Conservation (phyloP, 2,797 vertebrate genomes). For the Botia almorhae region DNA sequence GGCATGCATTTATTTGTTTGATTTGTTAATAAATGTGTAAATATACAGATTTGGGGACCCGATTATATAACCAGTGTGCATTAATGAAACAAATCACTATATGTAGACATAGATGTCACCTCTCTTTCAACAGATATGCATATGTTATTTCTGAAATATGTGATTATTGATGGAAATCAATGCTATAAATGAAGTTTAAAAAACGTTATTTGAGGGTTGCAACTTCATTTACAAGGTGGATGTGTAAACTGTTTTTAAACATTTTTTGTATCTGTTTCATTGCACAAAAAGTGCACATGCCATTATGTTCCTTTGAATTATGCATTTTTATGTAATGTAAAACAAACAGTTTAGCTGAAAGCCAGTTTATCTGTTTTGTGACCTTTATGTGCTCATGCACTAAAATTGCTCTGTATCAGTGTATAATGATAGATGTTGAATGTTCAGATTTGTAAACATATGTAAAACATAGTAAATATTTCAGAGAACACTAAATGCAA, state of each 20-base stretch:
- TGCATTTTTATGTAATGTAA: not conserved
- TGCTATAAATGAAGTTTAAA: not conserved
- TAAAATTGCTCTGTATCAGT: not conserved
- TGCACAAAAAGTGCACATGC: not conserved
- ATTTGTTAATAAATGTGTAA: not conserved
- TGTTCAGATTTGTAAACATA: slow-evolving; percentile 51
- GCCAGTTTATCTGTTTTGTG: not conserved
- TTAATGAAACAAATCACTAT: not conserved
- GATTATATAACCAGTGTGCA: not conserved
- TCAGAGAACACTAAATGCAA: slow-evolving; percentile 35
- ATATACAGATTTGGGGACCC: not conserved
- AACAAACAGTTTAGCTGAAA: not conserved
- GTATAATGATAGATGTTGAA: slow-evolving; percentile 18
- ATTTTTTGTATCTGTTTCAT: not conserved
- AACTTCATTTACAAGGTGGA: not conserved
- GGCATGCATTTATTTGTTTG: not conserved
- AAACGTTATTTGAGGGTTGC: not conserved
- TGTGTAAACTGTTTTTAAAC: not conserved
- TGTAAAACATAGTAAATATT: slow-evolving; percentile 46
- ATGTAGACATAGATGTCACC: not conserved
- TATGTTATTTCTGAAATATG: not conserved
- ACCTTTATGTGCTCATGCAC: slow-evolving; percentile 4
- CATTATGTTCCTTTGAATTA: slow-evolving; percentile 1
- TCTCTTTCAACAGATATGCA: not conserved
- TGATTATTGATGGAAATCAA: not conserved